These are phyloP conservation scores for Ctenomys sociabilis DNA, from an alignment of 2,113 vertebrate genomes.

Conservation along the genomic window DNA sequence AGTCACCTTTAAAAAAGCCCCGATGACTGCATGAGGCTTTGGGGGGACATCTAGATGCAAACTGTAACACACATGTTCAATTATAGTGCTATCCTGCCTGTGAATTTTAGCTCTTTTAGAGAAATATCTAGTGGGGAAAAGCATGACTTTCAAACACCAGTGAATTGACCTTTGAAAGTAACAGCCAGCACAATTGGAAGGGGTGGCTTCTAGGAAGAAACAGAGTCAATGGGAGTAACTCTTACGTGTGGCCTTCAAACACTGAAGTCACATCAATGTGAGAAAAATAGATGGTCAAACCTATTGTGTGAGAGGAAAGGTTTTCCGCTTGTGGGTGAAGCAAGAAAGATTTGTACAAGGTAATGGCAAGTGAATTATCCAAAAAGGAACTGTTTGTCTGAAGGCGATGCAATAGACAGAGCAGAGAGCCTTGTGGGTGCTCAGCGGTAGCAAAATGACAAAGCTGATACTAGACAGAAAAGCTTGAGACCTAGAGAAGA, in stretches of 20 bases:
- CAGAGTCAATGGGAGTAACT: not conserved
- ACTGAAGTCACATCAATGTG: not conserved
- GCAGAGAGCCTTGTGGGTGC: no score
- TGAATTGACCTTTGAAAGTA: not conserved
- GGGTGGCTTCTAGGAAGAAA: not conserved
- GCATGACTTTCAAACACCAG: not conserved
- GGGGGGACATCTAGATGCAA: not conserved
- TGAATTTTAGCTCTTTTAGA: not conserved
- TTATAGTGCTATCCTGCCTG: not conserved
- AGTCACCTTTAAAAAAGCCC: not conserved
- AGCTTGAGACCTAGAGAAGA: not conserved
- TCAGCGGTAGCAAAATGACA: not conserved
- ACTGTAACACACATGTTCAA: not conserved
- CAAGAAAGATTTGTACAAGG: not conserved
- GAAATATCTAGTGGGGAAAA: not conserved
- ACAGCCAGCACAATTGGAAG: accelerated
- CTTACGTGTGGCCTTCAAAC: accelerated
- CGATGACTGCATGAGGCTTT: not conserved
- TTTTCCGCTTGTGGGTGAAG: not conserved
- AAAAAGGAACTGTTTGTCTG: not conserved
- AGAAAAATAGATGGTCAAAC: not conserved
- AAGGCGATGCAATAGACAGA: not conserved
- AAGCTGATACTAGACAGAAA: not conserved
- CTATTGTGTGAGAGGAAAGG: not conserved
- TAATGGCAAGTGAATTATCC: not conserved